Evolutionary conservation across 2,888 invertebrate genomes (phyloP).

Genomic region (Craniophora ligustri): DNA sequence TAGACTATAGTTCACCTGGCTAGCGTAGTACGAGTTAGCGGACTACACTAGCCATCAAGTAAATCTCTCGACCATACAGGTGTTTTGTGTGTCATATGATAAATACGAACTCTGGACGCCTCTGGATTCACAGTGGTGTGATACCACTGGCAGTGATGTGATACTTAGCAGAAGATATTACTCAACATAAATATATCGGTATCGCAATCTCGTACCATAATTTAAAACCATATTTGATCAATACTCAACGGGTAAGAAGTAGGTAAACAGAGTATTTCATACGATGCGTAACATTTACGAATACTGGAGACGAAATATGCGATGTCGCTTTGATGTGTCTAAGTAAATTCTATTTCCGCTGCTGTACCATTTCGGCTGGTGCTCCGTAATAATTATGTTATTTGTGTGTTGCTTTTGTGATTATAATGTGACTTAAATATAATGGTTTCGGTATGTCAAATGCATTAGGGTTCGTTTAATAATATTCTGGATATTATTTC

Average conservation of each 20-base stretch:
- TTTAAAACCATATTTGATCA: conserved; percentile 13
- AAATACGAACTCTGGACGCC: too few species aligned
- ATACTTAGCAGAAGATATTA: too few species aligned
- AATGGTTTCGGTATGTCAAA: background rate
- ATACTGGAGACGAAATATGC: conserved; percentile 55
- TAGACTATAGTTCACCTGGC: too few species aligned
- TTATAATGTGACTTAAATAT: background rate
- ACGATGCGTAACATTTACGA: conserved; percentile 42
- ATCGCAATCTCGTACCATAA: background rate
- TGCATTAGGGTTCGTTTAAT: background rate
- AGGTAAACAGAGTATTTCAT: conserved; percentile 21
- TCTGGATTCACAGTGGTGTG: too few species aligned
- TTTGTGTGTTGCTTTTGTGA: background rate
- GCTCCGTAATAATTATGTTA: conserved; percentile 56
- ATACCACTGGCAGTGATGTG: too few species aligned
- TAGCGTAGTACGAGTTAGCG: too few species aligned
- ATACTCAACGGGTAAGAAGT: conserved; percentile 6
- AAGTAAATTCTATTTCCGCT: conserved; percentile 67
- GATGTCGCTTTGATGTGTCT: conserved; percentile 66
- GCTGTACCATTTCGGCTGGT: conserved; percentile 30
- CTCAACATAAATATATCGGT: too few species aligned
- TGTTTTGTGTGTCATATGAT: too few species aligned
- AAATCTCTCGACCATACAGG: too few species aligned
- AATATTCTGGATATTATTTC: too few species aligned
- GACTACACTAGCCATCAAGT: too few species aligned